These are phyloP conservation scores for Rhyacophila brunnea DNA, from an alignment of 1,140 invertebrate species.

Conservation along the genomic window DNA sequence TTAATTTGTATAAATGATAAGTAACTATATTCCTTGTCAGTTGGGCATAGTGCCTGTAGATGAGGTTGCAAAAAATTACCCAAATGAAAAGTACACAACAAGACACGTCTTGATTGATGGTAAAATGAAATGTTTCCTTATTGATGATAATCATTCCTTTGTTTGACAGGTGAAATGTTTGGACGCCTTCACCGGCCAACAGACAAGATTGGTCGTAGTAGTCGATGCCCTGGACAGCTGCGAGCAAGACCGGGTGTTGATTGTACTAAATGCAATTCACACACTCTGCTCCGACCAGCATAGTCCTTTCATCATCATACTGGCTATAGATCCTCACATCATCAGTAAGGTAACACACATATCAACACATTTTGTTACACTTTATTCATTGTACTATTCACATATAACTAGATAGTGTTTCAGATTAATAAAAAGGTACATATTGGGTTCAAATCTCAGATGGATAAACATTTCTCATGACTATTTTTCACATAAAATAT, in stretches of 20 bases:
- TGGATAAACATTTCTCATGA: too few relatives aligned
- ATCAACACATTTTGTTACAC: background rate
- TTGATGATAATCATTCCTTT: slow-evolving; percentile 1
- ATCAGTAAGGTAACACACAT: slow-evolving; percentile 78
- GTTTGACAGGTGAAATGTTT: slow-evolving; percentile 67
- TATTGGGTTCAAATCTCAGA: background rate
- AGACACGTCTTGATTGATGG: too few relatives aligned
- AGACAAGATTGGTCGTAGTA: slow-evolving; percentile 90
- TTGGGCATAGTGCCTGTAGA: too few relatives aligned
- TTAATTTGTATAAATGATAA: too few relatives aligned
- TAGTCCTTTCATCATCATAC: slow-evolving; percentile 88
- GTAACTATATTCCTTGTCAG: too few relatives aligned
- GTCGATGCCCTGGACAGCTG: slow-evolving; percentile 97
- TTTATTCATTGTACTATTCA: too few relatives aligned
- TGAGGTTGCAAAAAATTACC: too few relatives aligned
- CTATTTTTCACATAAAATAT: too few relatives aligned
- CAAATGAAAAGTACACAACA: too few relatives aligned
- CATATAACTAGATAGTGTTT: too few relatives aligned
- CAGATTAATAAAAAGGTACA: background rate
- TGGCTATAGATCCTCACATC: slow-evolving; percentile 96
- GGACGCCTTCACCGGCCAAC: slow-evolving; percentile 87
- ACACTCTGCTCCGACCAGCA: slow-evolving; percentile 89
- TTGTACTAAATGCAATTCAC: slow-evolving; percentile 91
- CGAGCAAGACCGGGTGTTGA: slow-evolving; percentile 94
- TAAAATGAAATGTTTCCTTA: too few relatives aligned